Evolutionary conservation across 2,113 vertebrate genomes (phyloP).

Genomic region (Phocoena phocoena): DNA sequence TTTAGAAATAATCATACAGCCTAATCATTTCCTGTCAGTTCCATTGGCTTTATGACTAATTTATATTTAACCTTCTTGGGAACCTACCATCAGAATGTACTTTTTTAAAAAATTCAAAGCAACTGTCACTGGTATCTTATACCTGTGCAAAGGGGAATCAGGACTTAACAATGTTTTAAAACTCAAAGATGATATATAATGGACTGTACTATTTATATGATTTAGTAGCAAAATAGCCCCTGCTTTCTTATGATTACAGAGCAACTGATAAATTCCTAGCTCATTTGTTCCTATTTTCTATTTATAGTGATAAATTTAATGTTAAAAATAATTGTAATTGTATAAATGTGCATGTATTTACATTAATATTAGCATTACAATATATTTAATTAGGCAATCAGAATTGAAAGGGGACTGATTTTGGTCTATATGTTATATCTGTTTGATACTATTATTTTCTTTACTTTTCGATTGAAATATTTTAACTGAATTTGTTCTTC

Average conservation of each 20-base stretch:
- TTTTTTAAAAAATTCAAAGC: slow-evolving; percentile 86
- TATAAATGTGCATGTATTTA: not conserved
- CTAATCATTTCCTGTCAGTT: slow-evolving; percentile 89
- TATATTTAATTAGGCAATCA: not conserved
- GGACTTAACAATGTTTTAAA: slow-evolving; percentile 67
- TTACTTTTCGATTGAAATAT: not conserved
- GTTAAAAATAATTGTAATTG: not conserved
- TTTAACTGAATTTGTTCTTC: slow-evolving; percentile 46
- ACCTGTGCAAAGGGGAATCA: slow-evolving; percentile 74
- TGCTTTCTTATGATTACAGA: slow-evolving; percentile 73
- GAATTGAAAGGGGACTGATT: not conserved
- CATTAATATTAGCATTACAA: not conserved
- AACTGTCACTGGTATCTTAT: slow-evolving; percentile 76
- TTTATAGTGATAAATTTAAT: slow-evolving; percentile 8
- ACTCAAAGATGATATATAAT: slow-evolving; percentile 62
- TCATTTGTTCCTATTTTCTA: slow-evolving; percentile 75
- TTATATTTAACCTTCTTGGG: slow-evolving; percentile 93
- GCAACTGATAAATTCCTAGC: not conserved
- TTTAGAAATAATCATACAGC: slow-evolving; percentile 85
- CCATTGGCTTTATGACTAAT: slow-evolving; percentile 97
- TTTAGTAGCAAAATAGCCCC: slow-evolving; percentile 69
- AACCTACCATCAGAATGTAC: slow-evolving; percentile 86
- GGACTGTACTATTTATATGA: slow-evolving; percentile 56
- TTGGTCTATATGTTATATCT: not conserved
- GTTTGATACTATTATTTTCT: not conserved